Evolutionary conservation across 2,888 invertebrate species (phyloP), one percentile per base, ranked within the genome.

Genomic region (Latrodectus hesperus): DNA sequence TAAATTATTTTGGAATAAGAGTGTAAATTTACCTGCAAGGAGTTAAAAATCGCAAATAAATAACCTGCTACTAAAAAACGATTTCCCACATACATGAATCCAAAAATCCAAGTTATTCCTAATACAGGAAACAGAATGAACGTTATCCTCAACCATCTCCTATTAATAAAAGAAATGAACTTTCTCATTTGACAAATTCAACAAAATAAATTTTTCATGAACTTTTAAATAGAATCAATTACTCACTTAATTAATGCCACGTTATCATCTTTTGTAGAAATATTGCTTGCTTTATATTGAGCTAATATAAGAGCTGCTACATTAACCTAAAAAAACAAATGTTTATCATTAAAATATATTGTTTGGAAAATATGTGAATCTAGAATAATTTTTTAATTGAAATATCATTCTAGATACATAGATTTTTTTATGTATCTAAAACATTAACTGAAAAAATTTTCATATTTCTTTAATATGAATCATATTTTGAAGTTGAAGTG

Each of bases 81-180:
- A 64, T 89, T 71, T 26, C 87, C 88, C 9, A 90, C 77, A 17
- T 89, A 90, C n/a, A 90, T 55, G 14, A 90, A 83, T 68, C 89
- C 90, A 79, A 90, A 84, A 14, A 89, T 72, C 90, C 90, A 90
- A 16, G 90, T 90, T 12, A 90, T 74, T 12, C 90, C 90, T 51
- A 90, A 70, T 0, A 90, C 74, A 12, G 89, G 89, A 70, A 89
- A 85, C 55, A 89, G 78, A 22, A 88, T 85, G 3, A 88, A 77
- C 0, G 89, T 89, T 12, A 89, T 78, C 26, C 88, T 70, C 9
- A 89, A 71, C 89, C 89, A 89, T n/a, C 88, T 38, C 64, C 90
- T 90, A 60, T 1, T 26, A 55, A 71, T 26, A n/a, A 52, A 60
- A 72, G n/a, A 38, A 38, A 38, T 38, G 5, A 38, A 38, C 38